Conservation (phyloP, 2,888 invertebrate species). For the Drosophila lacicola region DNA sequence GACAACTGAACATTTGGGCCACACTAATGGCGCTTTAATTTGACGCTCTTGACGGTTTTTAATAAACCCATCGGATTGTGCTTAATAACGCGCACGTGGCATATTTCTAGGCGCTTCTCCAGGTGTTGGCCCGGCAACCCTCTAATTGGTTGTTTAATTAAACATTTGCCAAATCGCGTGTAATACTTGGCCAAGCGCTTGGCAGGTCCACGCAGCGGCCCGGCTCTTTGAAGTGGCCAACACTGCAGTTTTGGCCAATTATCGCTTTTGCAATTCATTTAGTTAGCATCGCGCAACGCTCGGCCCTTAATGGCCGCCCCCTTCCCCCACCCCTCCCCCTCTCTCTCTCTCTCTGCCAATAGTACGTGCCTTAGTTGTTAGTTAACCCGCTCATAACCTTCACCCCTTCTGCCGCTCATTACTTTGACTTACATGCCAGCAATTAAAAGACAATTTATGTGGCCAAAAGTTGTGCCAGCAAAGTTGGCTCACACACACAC, state of each 20-base stretch:
- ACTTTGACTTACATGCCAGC: conserved; percentile 35
- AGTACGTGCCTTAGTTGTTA: conserved; percentile 44
- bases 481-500: conserved; percentile 15
- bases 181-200: conserved; percentile 4
- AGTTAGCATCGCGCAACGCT: conserved; percentile 19
- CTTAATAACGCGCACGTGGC: conserved; percentile 35
- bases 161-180: conserved; percentile 39
- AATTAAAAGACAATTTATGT: conserved; percentile 74
- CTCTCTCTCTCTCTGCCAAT: conserved; percentile 16
- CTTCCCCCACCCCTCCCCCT: not conserved
- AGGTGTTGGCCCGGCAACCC: conserved; percentile 44
- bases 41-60: conserved; percentile 56
- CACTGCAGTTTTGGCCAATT: conserved; percentile 63
- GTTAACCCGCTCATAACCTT: conserved; percentile 3
- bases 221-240: conserved; percentile 48
- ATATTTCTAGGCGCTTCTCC: conserved; percentile 9
- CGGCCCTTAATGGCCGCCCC: conserved; percentile 33
- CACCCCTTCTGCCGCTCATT: conserved; percentile 9
- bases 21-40: conserved; percentile 62
- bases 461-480: conserved; percentile 49
- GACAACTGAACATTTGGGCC: conserved; percentile 16
- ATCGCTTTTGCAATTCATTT: conserved; percentile 56
- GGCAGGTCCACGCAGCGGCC: not conserved
- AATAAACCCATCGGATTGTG: conserved; percentile 57
- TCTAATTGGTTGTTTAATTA: conserved; percentile 75